A percentile compares a stretch with the other conserved stretches of the same genome.
phyloP scores from a whole-genome alignment of 2,888 invertebrate genomes.

The Lepidochitona cinerea region DNA sequence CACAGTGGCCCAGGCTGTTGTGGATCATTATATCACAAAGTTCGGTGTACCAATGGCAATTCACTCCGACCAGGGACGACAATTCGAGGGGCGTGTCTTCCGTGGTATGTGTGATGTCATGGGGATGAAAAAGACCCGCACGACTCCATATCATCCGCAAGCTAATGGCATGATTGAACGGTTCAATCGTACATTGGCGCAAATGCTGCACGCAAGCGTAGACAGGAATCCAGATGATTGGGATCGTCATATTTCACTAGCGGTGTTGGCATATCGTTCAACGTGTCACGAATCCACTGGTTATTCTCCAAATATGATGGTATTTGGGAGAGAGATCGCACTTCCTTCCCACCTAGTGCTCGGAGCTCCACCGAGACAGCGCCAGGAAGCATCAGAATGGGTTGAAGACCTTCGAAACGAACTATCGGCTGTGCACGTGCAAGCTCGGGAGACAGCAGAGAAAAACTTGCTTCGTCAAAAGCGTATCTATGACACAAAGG shows the following conservation, averaged over 20 bases:
- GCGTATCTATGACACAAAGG: neutral
- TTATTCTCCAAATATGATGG: constrained; percentile 13
- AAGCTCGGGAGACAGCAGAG: neutral
- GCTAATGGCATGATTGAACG: constrained; percentile 30
- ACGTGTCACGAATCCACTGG: constrained; percentile 22
- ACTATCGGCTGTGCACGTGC: neutral
- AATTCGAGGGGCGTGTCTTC: constrained; percentile 27
- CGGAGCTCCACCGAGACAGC: neutral
- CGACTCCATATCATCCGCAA: constrained; percentile 30
- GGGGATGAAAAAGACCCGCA: constrained; percentile 28
- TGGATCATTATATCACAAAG: constrained; percentile 16
- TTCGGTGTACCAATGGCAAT: constrained; percentile 27
- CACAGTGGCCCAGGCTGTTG: constrained; percentile 24
- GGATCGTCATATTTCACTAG: constrained; percentile 22
- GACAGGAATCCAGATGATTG: constrained; percentile 23
- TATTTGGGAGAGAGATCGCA: constrained; percentile 20
- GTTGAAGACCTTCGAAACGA: neutral
- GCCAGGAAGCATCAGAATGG: neutral
- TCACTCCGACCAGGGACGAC: constrained; percentile 27
- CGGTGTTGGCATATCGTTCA: constrained; percentile 22
- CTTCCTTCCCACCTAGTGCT: constrained; percentile 12
- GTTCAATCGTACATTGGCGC: constrained; percentile 21
- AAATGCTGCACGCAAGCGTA: constrained; percentile 24
- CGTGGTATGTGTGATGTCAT: constrained; percentile 19
- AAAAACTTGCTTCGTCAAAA: neutral